Evolutionary conservation across 1,140 invertebrate genomes (phyloP).

Genomic region (Trypoxylus dichotomus): DNA sequence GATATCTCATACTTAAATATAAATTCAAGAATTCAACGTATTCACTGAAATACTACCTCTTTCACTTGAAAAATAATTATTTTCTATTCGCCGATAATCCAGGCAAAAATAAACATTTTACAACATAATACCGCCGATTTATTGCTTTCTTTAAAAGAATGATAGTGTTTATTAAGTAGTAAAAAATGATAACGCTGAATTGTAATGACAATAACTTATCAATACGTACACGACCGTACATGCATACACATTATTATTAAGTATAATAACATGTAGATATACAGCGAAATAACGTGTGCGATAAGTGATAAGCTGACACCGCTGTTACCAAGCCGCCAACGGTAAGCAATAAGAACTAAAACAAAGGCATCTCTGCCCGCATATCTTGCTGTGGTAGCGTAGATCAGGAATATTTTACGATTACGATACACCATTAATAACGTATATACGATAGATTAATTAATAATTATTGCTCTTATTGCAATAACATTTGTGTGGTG

Average conservation of each 20-base stretch:
- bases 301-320: conserved; percentile 9
- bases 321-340: neutral
- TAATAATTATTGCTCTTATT: neutral
- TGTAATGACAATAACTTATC: neutral
- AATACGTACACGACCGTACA: neutral
- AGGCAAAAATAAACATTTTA: neutral
- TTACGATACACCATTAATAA: neutral
- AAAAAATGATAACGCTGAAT: neutral
- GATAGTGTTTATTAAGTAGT: neutral
- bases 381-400: neutral
- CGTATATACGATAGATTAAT: neutral
- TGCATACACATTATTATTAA: conserved; percentile 8
- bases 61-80: too few species aligned
- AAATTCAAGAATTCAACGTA: too few species aligned
- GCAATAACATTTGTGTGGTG: neutral
- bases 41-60: too few species aligned
- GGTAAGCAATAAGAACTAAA: neutral
- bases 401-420: neutral
- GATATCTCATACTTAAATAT: too few species aligned
- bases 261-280: conserved; percentile 6
- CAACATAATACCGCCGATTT: neutral
- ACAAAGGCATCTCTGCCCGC: conserved; percentile 9
- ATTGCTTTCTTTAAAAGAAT: neutral
- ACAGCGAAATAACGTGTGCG: neutral
- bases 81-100: too few species aligned